Percentiles rank a stretch among this genome's conserved stretches.
Evolutionary conservation across 1,140 invertebrate species (phyloP).

Genomic region (Lineus longissimus): DNA sequence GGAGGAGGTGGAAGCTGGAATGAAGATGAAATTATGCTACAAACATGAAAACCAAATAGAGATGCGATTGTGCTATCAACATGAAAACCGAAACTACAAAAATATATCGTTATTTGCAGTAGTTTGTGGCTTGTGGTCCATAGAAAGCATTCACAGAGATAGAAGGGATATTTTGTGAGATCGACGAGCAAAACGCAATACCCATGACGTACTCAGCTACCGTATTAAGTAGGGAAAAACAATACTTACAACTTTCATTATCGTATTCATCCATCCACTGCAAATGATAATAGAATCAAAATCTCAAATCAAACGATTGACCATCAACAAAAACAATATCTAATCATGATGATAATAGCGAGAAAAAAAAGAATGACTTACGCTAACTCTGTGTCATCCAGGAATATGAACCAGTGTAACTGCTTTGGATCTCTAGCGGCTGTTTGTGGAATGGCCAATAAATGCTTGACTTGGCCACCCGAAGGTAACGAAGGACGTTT

Average conservation of each 20-base stretch:
- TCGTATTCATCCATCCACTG: neutral
- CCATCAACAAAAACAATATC: neutral
- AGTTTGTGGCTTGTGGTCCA: neutral
- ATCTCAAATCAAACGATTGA: neutral
- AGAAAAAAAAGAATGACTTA: neutral
- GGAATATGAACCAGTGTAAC: neutral
- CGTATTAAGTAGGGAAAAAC: no score
- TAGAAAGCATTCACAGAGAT: neutral
- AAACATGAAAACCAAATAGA: no score
- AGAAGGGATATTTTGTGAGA: neutral
- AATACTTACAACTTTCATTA: neutral
- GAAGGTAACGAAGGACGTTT: neutral
- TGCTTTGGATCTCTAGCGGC: neutral
- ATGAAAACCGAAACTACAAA: neutral
- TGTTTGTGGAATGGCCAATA: neutral
- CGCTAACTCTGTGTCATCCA: neutral
- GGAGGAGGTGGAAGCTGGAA: no score
- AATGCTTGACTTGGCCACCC: neutral
- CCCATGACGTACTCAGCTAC: no score
- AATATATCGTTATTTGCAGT: neutral
- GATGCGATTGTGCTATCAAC: neutral
- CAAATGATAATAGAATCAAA: neutral
- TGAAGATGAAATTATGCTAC: no score
- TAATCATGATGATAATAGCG: no score
- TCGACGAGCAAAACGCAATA: neutral